These are phyloP conservation scores for Tragelaphus imberbis DNA, from an alignment of 2,113 vertebrate species.

Conservation along the genomic window DNA sequence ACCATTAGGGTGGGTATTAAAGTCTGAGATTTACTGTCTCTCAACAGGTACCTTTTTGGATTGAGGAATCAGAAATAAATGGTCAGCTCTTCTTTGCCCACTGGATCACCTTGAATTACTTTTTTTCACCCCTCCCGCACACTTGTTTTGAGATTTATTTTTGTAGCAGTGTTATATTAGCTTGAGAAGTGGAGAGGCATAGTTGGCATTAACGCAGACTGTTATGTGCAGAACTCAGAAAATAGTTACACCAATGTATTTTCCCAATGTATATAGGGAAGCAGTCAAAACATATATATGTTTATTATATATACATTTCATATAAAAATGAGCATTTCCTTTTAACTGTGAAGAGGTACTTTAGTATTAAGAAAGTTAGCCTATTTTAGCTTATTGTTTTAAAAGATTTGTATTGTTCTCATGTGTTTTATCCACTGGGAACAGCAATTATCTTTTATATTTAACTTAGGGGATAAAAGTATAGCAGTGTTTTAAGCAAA, in stretches of 20 bases:
- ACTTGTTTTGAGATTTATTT: conserved; percentile 35
- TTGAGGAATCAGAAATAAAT: background rate
- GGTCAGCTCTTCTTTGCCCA: background rate
- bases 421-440: conserved; percentile 15
- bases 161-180: background rate
- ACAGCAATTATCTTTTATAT: conserved; percentile 57
- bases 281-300: conserved; percentile 12
- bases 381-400: background rate
- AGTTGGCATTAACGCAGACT: background rate
- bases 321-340: conserved; percentile 23
- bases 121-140: background rate
- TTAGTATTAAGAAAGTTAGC: background rate
- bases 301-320: conserved; percentile 10
- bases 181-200: background rate
- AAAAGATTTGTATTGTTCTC: conserved; percentile 34
- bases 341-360: background rate
- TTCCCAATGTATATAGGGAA: background rate
- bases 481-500: conserved; percentile 34
- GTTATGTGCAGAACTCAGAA: background rate
- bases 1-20: background rate
- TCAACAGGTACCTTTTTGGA: background rate
- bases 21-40: background rate
- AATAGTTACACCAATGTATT: background rate
- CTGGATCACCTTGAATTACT: background rate
- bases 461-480: conserved; percentile 49